Conservation (phyloP, 2,797 vertebrate genomes). For the Holocentrus rufus region DNA sequence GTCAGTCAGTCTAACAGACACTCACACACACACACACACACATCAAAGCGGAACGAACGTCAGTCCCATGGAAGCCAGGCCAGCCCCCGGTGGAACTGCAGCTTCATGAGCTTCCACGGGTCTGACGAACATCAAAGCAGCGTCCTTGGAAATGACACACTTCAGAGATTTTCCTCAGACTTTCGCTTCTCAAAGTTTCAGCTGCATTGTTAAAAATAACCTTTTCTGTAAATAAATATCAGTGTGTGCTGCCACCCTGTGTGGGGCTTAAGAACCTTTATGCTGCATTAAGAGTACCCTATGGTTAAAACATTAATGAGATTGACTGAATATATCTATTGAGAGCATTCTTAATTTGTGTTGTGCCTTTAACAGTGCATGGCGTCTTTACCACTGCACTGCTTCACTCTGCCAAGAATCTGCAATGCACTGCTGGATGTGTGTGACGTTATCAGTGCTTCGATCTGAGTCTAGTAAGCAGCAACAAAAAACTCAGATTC, state of each 20-base stretch:
- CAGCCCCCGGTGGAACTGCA: constrained; percentile 10
- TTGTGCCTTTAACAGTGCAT: too few relatives aligned
- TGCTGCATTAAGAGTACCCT: too few relatives aligned
- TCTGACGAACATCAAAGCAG: constrained; percentile 25
- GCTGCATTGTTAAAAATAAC: not conserved
- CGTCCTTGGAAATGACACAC: not conserved
- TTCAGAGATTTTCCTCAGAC: not conserved
- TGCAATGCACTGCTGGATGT: not conserved
- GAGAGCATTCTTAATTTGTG: not conserved
- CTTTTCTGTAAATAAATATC: not conserved
- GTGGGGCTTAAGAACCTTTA: too few relatives aligned
- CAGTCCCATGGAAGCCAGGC: not conserved
- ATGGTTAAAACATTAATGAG: too few relatives aligned
- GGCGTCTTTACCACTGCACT: not conserved
- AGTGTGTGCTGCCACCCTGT: too few relatives aligned
- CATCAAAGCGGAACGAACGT: not conserved
- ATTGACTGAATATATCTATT: not conserved
- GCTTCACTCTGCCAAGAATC: not conserved
- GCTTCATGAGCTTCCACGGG: constrained; percentile 8
- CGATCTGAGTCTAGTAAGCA: not conserved
- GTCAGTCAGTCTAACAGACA: not conserved
- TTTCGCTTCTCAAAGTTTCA: constrained; percentile 20
- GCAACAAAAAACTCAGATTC: too few relatives aligned
- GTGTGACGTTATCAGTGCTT: not conserved
- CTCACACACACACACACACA: constrained; percentile 3